Conservation (phyloP, 2,113 vertebrate species). For the Aplodontia rufa region DNA sequence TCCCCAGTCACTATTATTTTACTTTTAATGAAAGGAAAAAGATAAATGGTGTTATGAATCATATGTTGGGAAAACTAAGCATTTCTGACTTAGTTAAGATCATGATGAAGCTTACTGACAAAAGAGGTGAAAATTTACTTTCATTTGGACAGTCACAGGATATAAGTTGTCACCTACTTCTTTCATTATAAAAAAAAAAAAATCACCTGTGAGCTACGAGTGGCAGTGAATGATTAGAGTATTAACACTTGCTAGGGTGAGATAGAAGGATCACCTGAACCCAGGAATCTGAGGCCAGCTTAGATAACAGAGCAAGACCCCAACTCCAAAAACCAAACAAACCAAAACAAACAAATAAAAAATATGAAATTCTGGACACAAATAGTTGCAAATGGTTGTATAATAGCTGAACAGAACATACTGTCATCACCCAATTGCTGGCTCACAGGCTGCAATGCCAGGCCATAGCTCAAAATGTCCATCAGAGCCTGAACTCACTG, state of each 20-base stretch:
- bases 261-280: too few species aligned
- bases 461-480: accelerated
- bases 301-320: background rate
- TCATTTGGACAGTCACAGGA: background rate
- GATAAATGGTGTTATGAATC: background rate
- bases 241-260: background rate
- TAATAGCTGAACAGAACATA: background rate
- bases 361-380: background rate
- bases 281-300: too few species aligned
- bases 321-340: background rate
- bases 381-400: background rate
- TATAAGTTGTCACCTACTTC: background rate
- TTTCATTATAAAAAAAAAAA: background rate
- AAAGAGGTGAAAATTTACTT: background rate
- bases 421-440: too few species aligned
- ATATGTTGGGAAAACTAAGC: background rate
- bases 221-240: background rate
- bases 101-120: background rate
- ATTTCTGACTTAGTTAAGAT: slow-evolving; percentile 2
- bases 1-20: background rate
- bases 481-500: background rate
- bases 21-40: background rate
- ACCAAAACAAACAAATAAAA: background rate
- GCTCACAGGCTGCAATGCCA: background rate
- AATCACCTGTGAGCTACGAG: background rate